phyloP scores from a whole-genome alignment of 2,113 vertebrate genomes.

The Tetrao urogallus region DNA sequence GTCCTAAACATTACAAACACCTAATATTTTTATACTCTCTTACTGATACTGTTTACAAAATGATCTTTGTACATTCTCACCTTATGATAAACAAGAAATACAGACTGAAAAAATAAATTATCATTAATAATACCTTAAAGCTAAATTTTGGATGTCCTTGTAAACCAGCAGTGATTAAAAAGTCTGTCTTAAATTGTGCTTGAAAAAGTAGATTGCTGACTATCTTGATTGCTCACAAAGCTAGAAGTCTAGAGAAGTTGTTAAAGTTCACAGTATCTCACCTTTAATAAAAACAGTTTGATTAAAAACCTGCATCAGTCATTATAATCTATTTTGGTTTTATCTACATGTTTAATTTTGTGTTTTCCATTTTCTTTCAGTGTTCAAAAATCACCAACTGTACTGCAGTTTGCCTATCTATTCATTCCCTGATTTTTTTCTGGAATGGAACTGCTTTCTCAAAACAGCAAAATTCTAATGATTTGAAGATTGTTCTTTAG shows the following conservation, averaged over 20 bases:
- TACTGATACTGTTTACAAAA: background rate
- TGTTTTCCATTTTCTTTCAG: background rate
- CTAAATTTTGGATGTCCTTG: background rate
- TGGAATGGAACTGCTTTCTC: background rate
- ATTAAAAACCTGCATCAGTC: background rate
- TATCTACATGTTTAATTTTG: background rate
- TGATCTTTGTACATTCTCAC: background rate
- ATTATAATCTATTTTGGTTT: background rate
- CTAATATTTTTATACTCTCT: background rate
- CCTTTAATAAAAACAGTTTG: background rate
- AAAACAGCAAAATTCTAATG: background rate
- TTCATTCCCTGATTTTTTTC: background rate
- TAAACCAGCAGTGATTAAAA: background rate
- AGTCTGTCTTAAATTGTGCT: background rate
- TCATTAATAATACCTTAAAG: background rate
- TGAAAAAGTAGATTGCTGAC: background rate
- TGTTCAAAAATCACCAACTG: fast-evolving
- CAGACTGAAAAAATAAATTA: background rate
- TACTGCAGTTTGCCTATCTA: background rate
- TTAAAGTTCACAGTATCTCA: background rate
- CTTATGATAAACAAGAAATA: background rate
- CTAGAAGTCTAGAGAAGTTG: background rate
- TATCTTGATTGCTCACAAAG: background rate
- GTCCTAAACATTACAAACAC: background rate
- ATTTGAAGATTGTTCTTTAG: background rate